Evolutionary conservation across 2,888 invertebrate genomes (phyloP), one percentile per base, ranked within the genome.

Genomic region (Willowsia nigromaculata): DNA sequence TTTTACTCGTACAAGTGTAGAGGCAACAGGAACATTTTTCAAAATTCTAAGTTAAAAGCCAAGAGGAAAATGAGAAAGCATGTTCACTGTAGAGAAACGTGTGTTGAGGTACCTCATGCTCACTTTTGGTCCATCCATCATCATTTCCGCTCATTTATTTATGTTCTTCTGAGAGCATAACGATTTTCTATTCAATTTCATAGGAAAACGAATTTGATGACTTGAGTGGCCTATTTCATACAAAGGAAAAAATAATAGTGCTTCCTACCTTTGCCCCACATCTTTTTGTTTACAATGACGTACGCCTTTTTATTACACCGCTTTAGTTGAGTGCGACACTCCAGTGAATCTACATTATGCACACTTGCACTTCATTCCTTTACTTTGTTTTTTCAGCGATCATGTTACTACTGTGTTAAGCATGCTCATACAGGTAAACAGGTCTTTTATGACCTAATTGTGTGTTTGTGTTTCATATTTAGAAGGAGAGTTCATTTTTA

Each of bases 151-250:
- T 68, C 4, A 40, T 40, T 68, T 22, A 68, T 68, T 40, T 68
- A 68, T 40, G 68, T 40, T 37, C 18, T 18, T 40, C n/a, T 40
- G 37, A 33, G 37, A 37, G 68, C 3, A 5, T 3, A 37, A 1
- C 33, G 25, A 37, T 68, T 68, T 68, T 68, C 68, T 68, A 68
- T 68, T 37, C 68, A 68, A 68, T 68, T 68, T 68, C 68, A 68
- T 68, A 37, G 37, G 6, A 37, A 68, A 37, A 2, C 37, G 68
- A 68, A n/a, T 68, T 68, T 68, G 68, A 68, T 68, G 33, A 68
- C 18, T 68, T 68, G 68, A 68, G 68, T 68, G 68, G 37, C 68
- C 68, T 37, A 68, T 37, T 68, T 68, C 2, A 68, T 37, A 4
- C 37, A n/a, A 37, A 68, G 18, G 68, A n/a, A 37, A 68, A 4